phyloP scores from a whole-genome alignment of 2,888 invertebrate species.

The Tenthredo scrophulariae region DNA sequence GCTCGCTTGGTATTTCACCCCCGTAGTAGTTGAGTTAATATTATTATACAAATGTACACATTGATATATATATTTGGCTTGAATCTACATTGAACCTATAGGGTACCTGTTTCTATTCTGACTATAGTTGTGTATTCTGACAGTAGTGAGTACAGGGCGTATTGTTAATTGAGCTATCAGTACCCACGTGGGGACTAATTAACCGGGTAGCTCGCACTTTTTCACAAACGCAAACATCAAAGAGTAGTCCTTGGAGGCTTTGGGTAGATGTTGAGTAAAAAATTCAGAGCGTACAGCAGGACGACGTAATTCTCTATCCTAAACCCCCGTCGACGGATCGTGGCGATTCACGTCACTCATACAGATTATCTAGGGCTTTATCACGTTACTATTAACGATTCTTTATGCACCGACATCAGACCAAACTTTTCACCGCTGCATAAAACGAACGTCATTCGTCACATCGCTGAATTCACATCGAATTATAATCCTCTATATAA shows the following conservation, averaged over 20 bases:
- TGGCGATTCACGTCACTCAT: constrained; percentile 27
- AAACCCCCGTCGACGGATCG: constrained; percentile 19
- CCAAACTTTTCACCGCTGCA: background rate
- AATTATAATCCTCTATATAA: background rate
- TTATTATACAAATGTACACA: background rate
- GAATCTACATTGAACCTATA: background rate
- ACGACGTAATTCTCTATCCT: constrained; percentile 36
- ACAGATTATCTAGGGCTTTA: constrained; percentile 31
- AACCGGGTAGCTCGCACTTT: constrained; percentile 54
- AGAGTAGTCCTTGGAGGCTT: constrained; percentile 45
- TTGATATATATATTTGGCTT: constrained; percentile 7
- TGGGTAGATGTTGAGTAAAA: constrained; percentile 39
- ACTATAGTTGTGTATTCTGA: too few relatives aligned
- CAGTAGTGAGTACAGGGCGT: constrained; percentile 54
- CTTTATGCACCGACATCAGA: constrained; percentile 8
- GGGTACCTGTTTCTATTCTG: background rate
- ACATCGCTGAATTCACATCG: background rate
- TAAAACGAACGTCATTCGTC: background rate
- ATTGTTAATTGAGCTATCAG: constrained; percentile 64
- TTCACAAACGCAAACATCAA: constrained; percentile 46
- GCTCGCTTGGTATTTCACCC: background rate
- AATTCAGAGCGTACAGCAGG: background rate
- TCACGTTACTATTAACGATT: constrained; percentile 45
- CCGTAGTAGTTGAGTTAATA: background rate
- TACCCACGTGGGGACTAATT: constrained; percentile 62